phyloP scores from a whole-genome alignment of 2,113 vertebrate species.

The Corynorhinus townsendii region DNA sequence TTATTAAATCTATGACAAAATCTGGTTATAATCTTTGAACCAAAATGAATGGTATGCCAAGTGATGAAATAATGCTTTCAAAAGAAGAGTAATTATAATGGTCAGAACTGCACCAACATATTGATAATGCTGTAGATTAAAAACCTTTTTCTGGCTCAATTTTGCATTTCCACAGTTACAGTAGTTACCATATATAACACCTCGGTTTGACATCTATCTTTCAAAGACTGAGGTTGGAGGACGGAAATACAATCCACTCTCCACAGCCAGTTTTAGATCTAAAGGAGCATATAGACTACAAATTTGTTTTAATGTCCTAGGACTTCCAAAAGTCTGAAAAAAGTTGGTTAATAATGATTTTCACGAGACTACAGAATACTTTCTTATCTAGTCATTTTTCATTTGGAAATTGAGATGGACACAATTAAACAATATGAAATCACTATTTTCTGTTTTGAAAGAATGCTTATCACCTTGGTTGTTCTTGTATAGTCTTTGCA shows the following conservation, averaged over 20 bases:
- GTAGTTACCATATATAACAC: not conserved
- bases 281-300: not conserved
- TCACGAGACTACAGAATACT: not conserved
- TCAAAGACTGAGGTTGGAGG: not conserved
- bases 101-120: not conserved
- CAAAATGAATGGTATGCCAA: not conserved
- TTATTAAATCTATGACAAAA: conserved; percentile 14
- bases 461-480: not conserved
- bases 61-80: conserved; percentile 1
- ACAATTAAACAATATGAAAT: not conserved
- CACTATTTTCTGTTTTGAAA: not conserved
- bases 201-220: not conserved
- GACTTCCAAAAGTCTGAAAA: not conserved
- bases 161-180: not conserved
- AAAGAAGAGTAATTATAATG: not conserved
- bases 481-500: not conserved
- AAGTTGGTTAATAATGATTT: not conserved
- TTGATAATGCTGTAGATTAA: not conserved
- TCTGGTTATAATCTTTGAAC: conserved; percentile 31
- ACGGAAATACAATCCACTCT: not conserved
- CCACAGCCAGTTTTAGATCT: not conserved
- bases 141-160: not conserved
- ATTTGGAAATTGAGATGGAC: not conserved
- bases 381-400: not conserved
- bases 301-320: not conserved